Conservation (phyloP, 2,888 invertebrate species). For the Macropis europaea region DNA sequence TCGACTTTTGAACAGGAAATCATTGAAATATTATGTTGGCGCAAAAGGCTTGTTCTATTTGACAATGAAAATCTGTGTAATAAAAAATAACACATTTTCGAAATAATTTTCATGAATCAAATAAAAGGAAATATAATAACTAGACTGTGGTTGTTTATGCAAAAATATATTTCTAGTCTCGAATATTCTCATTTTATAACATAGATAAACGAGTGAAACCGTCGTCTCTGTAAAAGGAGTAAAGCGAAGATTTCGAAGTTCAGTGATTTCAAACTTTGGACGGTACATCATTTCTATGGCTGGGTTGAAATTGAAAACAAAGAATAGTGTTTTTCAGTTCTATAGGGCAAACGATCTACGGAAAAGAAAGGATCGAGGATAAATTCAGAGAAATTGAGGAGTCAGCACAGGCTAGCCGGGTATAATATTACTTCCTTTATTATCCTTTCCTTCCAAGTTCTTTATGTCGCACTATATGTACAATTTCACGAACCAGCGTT, state of each 20-base stretch:
- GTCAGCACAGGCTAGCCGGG: slow-evolving; percentile 11
- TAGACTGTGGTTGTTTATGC: too few species aligned
- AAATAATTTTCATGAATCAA: too few species aligned
- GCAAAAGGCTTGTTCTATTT: too few species aligned
- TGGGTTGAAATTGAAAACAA: neutral
- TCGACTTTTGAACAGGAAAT: too few species aligned
- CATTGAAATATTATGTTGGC: too few species aligned
- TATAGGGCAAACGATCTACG: neutral
- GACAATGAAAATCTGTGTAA: too few species aligned
- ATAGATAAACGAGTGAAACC: neutral
- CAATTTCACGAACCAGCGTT: neutral
- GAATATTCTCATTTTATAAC: neutral
- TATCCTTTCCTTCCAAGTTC: slow-evolving; percentile 25
- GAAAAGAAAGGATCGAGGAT: slow-evolving; percentile 8
- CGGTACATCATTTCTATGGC: neutral
- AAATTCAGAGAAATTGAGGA: slow-evolving; percentile 29
- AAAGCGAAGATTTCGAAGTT: too few species aligned
- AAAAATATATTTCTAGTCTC: too few species aligned
- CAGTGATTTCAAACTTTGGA: too few species aligned
- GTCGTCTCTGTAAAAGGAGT: too few species aligned
- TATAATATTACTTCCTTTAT: slow-evolving; percentile 34
- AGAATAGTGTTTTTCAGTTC: neutral
- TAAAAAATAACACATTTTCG: too few species aligned
- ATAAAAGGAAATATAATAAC: too few species aligned
- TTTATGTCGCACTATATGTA: neutral